Conservation (phyloP, 30 jellyfish, hydroid and myxozoan genomes). For the Chrysaora quinquecirrha region DNA sequence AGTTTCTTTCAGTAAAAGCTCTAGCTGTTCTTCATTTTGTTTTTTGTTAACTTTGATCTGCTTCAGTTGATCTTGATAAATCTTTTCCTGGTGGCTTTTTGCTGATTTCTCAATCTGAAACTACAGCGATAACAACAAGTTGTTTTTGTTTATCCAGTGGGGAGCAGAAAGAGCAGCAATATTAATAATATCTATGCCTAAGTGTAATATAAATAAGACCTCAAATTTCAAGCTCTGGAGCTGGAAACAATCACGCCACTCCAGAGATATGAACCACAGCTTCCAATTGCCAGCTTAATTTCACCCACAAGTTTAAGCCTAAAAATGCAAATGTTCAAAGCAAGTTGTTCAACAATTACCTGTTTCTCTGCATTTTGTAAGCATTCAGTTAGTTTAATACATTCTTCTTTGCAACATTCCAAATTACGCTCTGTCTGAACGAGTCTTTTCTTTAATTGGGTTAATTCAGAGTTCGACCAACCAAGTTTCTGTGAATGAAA, state of each 20-base stretch:
- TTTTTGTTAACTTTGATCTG: not conserved
- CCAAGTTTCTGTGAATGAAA: conserved; percentile 15
- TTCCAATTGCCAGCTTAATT: too few species aligned
- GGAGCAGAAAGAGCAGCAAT: too few species aligned
- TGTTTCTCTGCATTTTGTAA: conserved; percentile 26
- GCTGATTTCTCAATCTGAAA: conserved; percentile 33
- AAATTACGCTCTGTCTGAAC: conserved; percentile 15
- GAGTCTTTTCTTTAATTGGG: conserved; percentile 28
- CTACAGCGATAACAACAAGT: conserved; percentile 7
- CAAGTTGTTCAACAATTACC: too few species aligned
- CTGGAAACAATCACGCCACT: too few species aligned
- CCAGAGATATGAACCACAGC: too few species aligned
- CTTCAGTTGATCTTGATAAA: conserved; percentile 3
- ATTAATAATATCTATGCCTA: too few species aligned
- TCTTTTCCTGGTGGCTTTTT: conserved; percentile 11
- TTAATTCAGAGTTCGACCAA: conserved; percentile 33
- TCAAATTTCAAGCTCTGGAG: too few species aligned
- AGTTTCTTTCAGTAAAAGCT: conserved; percentile 9
- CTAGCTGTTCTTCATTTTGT: conserved; percentile 27
- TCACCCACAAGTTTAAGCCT: too few species aligned
- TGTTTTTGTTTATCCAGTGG: too few species aligned
- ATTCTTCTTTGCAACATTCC: conserved; percentile 9
- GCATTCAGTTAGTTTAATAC: conserved; percentile 37
- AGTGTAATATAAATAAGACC: too few species aligned
- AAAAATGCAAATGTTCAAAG: too few species aligned